These are phyloP conservation scores for Champsocephalus esox DNA, from an alignment of 2,797 vertebrate species.

Conservation along the genomic window DNA sequence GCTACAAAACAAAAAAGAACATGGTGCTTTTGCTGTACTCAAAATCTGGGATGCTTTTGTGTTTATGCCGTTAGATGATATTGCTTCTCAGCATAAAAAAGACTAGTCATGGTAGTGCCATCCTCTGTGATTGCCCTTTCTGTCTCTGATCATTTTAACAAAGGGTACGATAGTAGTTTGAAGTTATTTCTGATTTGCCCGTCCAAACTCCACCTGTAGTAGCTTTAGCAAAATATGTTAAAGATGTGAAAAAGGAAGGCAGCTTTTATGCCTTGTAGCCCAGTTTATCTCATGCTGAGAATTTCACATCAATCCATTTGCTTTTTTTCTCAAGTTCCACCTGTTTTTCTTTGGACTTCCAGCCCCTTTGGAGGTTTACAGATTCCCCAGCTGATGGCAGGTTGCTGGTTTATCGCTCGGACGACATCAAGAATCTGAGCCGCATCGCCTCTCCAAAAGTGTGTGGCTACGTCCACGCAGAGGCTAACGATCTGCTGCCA, in stretches of 20 bases:
- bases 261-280: neutral
- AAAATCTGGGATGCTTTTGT: neutral
- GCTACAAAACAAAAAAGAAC: neutral
- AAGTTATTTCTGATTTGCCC: no score
- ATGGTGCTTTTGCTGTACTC: neutral
- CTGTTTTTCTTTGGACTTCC: slow-evolving; percentile 27
- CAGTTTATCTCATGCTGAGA: neutral
- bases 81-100: slow-evolving; percentile 5
- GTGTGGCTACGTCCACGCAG: slow-evolving; percentile 91
- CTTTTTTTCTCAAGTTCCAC: slow-evolving; percentile 1
- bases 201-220: no score
- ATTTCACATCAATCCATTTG: no score
- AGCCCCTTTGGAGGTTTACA: slow-evolving; percentile 97
- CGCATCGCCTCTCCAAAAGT: slow-evolving; percentile 92
- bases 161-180: neutral
- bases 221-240: neutral
- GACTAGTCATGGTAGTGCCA: neutral
- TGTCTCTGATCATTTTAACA: neutral
- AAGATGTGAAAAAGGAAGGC: neutral
- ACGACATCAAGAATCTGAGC: slow-evolving; percentile 94
- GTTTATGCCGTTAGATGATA: neutral
- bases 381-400: slow-evolving; percentile 86
- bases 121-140: neutral
- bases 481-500: slow-evolving; percentile 83
- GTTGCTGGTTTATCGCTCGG: slow-evolving; percentile 93